A percentile compares a stretch with the other conserved stretches of the same genome.
Evolutionary conservation across 2,888 invertebrate species (phyloP).

Genomic region (Drosophila neotestacea): DNA sequence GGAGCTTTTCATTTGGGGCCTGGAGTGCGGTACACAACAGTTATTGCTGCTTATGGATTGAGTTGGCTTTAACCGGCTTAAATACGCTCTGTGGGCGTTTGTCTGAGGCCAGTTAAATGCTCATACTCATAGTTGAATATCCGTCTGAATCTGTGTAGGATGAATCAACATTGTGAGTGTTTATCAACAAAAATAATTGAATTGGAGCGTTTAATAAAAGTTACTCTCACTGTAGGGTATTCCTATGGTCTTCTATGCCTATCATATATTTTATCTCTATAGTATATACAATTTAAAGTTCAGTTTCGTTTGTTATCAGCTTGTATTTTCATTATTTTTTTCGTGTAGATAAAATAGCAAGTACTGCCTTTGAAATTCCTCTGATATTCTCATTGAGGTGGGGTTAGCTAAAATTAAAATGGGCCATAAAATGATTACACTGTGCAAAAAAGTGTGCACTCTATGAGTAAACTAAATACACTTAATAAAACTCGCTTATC

Average conservation of each 20-base stretch:
- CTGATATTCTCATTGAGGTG: slow-evolving; percentile 38
- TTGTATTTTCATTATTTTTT: slow-evolving; percentile 30
- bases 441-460: slow-evolving; percentile 30
- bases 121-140: slow-evolving; percentile 10
- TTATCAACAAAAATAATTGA: slow-evolving; percentile 7
- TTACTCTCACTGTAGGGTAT: slow-evolving; percentile 8
- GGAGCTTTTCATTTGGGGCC: slow-evolving; percentile 54
- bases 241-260: slow-evolving; percentile 3
- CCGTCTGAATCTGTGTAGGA: slow-evolving; percentile 34
- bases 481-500: slow-evolving; percentile 1
- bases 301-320: slow-evolving; percentile 62
- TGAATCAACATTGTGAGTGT: slow-evolving; percentile 18
- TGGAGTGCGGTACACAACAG: slow-evolving; percentile 61
- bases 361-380: slow-evolving; percentile 45
- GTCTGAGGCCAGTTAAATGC: slow-evolving; percentile 26
- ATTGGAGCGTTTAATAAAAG: slow-evolving; percentile 7
- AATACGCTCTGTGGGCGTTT: slow-evolving; percentile 41
- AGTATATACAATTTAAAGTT: slow-evolving; percentile 54
- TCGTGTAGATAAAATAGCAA: slow-evolving; percentile 41
- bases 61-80: slow-evolving; percentile 26
- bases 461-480: slow-evolving; percentile 10
- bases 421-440: slow-evolving; percentile 30
- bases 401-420: slow-evolving; percentile 36
- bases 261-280: slow-evolving; percentile 15
- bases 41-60: slow-evolving; percentile 52